These are phyloP conservation scores for Vimba vimba DNA, from an alignment of 2,113 vertebrate genomes.

Conservation along the genomic window DNA sequence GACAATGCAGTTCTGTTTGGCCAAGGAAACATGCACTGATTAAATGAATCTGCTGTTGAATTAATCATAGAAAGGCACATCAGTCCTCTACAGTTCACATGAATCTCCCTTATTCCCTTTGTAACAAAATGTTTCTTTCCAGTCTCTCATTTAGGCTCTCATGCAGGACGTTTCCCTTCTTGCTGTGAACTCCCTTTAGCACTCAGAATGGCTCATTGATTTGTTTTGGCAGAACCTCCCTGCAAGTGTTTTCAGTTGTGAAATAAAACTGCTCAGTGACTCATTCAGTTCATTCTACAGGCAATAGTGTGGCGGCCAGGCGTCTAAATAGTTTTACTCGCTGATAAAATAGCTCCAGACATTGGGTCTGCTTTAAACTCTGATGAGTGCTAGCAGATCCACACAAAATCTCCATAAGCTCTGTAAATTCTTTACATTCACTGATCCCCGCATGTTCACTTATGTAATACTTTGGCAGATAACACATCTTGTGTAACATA, in stretches of 20 bases:
- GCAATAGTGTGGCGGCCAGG: not conserved
- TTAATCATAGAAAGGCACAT: not conserved
- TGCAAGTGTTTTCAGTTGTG: slow-evolving; percentile 4
- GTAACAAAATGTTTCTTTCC: not conserved
- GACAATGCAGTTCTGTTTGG: slow-evolving; percentile 34
- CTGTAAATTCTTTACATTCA: not conserved
- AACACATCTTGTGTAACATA: not conserved
- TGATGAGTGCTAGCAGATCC: not conserved
- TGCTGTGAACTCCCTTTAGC: slow-evolving; percentile 12
- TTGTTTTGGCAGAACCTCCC: slow-evolving; percentile 18
- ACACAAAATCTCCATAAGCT: not conserved
- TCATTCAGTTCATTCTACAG: not conserved
- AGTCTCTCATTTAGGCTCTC: not conserved
- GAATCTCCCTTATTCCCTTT: slow-evolving; percentile 1
- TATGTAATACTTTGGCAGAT: not conserved
- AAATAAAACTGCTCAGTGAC: not conserved
- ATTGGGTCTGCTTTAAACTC: not conserved
- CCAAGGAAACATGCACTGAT: not conserved
- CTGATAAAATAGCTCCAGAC: not conserved
- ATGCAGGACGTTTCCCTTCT: not conserved
- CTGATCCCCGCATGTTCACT: not conserved
- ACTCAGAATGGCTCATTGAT: slow-evolving; percentile 19
- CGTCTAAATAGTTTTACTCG: not conserved
- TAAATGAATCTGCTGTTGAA: slow-evolving; percentile 31
- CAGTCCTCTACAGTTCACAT: slow-evolving; percentile 15